These are phyloP conservation scores for Sebastes oblongus DNA, from an alignment of 2,797 vertebrate genomes.

Conservation along the genomic window DNA sequence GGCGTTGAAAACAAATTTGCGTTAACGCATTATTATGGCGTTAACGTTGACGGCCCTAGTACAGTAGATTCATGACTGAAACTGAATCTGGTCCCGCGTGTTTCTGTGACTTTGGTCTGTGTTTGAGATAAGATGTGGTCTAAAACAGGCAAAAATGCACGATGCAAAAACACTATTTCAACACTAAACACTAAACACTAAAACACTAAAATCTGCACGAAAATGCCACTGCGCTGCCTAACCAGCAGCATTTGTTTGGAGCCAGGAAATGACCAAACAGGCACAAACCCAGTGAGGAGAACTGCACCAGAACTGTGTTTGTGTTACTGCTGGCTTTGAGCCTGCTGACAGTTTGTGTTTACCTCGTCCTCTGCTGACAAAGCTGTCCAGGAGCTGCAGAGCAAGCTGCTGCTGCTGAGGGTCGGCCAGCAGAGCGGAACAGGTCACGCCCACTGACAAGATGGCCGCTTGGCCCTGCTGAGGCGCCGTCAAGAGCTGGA, in stretches of 20 bases:
- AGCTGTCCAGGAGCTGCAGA: constrained; percentile 78
- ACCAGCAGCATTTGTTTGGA: not conserved
- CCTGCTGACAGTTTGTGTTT: not conserved
- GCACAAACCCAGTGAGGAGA: not conserved
- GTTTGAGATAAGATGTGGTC: not conserved
- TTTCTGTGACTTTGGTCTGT: not conserved
- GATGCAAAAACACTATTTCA: no score
- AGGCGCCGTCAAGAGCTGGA: constrained; percentile 73
- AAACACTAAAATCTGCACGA: not conserved
- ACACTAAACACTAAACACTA: no score
- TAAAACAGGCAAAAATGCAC: no score
- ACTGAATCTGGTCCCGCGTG: not conserved
- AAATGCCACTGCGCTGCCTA: not conserved
- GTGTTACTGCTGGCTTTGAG: not conserved
- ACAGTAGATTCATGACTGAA: not conserved
- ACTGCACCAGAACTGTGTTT: not conserved
- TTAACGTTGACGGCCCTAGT: no score
- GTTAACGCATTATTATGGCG: no score
- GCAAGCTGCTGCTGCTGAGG: constrained; percentile 50
- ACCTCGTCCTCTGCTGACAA: constrained; percentile 58
- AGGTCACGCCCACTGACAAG: constrained; percentile 69
- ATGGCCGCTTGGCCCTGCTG: constrained; percentile 49
- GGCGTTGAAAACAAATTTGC: no score
- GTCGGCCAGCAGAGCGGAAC: constrained; percentile 65
- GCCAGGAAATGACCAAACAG: not conserved